phyloP scores from a whole-genome alignment of 2,888 invertebrate species.

The Apodemia hepburni region DNA sequence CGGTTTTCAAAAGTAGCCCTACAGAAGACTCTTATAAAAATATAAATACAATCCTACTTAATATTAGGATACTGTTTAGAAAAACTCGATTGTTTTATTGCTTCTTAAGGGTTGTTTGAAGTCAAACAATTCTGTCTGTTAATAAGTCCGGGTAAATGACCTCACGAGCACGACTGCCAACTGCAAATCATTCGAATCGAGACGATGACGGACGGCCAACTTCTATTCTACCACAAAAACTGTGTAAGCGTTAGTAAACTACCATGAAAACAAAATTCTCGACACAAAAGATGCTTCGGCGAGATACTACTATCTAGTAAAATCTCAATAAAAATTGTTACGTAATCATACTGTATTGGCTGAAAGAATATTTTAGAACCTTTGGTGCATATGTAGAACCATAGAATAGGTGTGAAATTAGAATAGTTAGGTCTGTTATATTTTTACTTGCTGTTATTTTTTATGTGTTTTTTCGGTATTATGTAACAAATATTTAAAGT shows the following conservation, averaged over 20 bases:
- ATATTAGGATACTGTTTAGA: too few species aligned
- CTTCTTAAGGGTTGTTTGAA: neutral
- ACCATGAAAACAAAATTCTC: constrained; percentile 16
- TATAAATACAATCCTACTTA: too few species aligned
- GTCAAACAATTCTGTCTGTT: constrained; percentile 44
- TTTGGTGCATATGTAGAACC: too few species aligned
- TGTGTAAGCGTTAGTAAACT: constrained; percentile 15
- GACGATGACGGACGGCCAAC: constrained; percentile 44
- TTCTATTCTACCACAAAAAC: constrained; percentile 33
- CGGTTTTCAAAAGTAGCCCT: too few species aligned
- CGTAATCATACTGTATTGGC: neutral
- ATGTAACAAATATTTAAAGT: too few species aligned
- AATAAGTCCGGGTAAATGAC: constrained; percentile 69
- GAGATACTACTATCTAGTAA: neutral
- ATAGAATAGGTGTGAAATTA: too few species aligned
- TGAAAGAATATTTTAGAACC: neutral
- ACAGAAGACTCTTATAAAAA: too few species aligned
- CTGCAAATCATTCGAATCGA: constrained; percentile 60
- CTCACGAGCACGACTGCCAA: constrained; percentile 64
- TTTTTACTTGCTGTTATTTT: too few species aligned
- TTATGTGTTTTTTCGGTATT: too few species aligned
- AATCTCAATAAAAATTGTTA: neutral
- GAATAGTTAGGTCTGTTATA: too few species aligned
- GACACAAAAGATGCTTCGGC: constrained; percentile 3
- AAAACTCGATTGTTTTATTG: too few species aligned